Conservation (phyloP, 2,888 invertebrate genomes). For the Caenorhabditis sinica region DNA sequence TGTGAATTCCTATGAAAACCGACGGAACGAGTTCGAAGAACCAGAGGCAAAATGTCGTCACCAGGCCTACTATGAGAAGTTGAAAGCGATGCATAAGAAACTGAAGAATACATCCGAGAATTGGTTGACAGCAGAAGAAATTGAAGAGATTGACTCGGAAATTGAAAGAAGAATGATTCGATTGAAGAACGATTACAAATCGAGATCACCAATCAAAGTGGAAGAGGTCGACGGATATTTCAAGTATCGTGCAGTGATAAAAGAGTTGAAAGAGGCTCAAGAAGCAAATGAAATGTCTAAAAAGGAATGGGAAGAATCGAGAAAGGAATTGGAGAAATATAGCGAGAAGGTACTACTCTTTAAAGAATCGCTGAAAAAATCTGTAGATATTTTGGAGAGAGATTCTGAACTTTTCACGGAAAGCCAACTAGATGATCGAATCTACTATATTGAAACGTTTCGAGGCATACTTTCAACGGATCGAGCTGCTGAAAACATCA, state of each 20-base stretch:
- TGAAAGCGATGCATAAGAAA: background rate
- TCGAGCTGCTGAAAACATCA: background rate
- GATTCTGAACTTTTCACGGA: background rate
- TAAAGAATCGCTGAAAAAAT: background rate
- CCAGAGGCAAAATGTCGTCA: background rate
- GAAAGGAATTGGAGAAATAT: background rate
- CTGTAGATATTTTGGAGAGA: background rate
- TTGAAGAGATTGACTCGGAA: background rate
- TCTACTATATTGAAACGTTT: background rate
- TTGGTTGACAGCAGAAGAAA: background rate
- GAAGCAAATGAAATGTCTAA: background rate
- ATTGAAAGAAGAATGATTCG: background rate
- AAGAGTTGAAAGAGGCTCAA: conserved; percentile 2
- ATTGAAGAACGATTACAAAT: conserved; percentile 1
- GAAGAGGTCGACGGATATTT: conserved; percentile 22
- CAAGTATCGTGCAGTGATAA: conserved; percentile 1
- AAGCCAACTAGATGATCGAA: background rate
- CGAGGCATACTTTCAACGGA: background rate
- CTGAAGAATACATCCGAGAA: background rate
- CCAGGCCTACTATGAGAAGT: background rate
- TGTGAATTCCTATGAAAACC: background rate
- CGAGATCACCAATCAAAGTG: background rate
- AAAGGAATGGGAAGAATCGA: background rate
- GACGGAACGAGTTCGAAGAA: background rate
- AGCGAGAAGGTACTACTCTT: background rate